phyloP scores from a whole-genome alignment of 2,113 vertebrate genomes.

The Callocephalon fimbriatum region DNA sequence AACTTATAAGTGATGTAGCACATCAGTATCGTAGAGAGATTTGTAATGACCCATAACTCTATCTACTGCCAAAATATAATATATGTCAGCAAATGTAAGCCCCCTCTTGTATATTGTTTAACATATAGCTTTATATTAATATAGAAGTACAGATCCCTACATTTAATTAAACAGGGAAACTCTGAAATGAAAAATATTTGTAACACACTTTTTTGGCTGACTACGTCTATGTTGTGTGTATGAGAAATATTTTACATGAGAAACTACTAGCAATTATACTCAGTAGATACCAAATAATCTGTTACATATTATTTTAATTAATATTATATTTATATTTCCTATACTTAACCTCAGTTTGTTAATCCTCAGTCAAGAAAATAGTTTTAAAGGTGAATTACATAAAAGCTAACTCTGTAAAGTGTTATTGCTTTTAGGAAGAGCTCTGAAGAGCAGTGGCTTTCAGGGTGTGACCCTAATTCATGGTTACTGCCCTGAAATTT shows the following conservation, averaged over 20 bases:
- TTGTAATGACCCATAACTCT: background rate
- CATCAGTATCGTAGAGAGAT: background rate
- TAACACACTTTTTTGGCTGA: background rate
- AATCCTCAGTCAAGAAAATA: background rate
- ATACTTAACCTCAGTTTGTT: background rate
- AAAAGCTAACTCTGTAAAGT: background rate
- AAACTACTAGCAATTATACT: background rate
- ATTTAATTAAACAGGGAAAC: background rate
- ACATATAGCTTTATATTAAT: background rate
- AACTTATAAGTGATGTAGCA: background rate
- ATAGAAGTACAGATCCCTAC: background rate
- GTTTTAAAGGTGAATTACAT: background rate
- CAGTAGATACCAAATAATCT: background rate
- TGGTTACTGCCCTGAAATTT: background rate
- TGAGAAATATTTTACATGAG: background rate
- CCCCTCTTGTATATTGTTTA: background rate
- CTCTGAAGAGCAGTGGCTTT: background rate
- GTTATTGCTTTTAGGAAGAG: background rate
- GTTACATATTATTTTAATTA: background rate
- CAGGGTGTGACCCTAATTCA: background rate
- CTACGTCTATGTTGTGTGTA: rapidly evolving
- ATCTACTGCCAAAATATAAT: background rate
- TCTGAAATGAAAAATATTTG: background rate
- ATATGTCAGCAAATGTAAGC: background rate
- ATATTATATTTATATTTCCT: background rate